Percentiles rank a stretch among this genome's conserved stretches.
Evolutionary conservation across 2,113 vertebrate species (phyloP).

Genomic region (Colius striatus): DNA sequence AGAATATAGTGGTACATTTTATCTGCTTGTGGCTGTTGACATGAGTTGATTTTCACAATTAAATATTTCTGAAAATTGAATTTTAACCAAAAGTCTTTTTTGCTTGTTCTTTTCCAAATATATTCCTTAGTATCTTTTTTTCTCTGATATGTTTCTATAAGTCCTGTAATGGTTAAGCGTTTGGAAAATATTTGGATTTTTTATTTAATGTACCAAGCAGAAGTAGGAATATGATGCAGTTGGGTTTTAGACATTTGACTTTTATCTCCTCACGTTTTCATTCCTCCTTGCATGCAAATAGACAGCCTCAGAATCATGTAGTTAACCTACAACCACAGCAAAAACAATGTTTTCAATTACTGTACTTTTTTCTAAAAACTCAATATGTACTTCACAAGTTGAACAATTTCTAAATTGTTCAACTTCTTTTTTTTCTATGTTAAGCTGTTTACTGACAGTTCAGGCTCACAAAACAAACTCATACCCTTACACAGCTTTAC

Average conservation of each 20-base stretch:
- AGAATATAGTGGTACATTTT: background rate
- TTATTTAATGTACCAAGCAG: background rate
- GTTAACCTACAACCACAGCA: background rate
- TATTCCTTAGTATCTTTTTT: background rate
- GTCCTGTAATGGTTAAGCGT: background rate
- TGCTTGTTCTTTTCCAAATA: background rate
- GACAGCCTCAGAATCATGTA: background rate
- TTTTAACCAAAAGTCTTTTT: background rate
- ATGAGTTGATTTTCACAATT: background rate
- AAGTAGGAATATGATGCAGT: background rate
- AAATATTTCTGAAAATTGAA: background rate
- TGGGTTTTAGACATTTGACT: background rate
- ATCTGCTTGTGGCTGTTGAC: accelerated
- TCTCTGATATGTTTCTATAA: background rate
- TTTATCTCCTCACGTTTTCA: background rate
- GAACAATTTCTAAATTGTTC: background rate
- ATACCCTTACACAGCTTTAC: background rate
- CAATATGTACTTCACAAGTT: background rate
- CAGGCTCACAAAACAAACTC: background rate
- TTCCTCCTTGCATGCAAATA: background rate
- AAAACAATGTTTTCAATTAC: background rate
- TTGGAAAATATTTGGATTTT: background rate
- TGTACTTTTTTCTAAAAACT: background rate
- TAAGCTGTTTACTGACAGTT: background rate
- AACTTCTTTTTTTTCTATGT: background rate